A percentile compares a stretch with the other conserved stretches of the same genome.
These are phyloP conservation scores for Priocnemis perturbator DNA, from an alignment of 2,888 invertebrate species.

Conservation along the genomic window DNA sequence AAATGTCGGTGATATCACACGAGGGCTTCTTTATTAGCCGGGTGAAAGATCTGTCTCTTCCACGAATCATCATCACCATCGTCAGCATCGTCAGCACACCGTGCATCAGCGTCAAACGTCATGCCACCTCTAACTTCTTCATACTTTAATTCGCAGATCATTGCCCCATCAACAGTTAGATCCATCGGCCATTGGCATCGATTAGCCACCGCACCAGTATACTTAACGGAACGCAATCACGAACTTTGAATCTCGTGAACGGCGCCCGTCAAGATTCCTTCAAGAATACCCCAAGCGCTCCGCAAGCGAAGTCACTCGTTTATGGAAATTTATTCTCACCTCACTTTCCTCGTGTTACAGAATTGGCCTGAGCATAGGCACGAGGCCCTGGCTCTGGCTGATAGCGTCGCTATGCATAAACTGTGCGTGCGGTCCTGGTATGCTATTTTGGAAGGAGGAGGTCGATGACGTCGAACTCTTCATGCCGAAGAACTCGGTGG, in stretches of 20 bases:
- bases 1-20: background rate
- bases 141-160: too few species aligned
- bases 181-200: too few species aligned
- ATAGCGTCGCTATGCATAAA: slow-evolving; percentile 60
- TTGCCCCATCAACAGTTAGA: too few species aligned
- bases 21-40: slow-evolving; percentile 35
- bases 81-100: too few species aligned
- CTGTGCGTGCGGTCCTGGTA: slow-evolving; percentile 64
- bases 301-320: background rate
- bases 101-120: too few species aligned
- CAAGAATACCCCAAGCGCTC: too few species aligned
- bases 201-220: too few species aligned
- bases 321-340: background rate
- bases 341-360: slow-evolving; percentile 39
- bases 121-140: too few species aligned
- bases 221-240: too few species aligned
- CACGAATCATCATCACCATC: slow-evolving; percentile 17
- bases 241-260: too few species aligned
- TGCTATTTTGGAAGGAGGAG: slow-evolving; percentile 70
- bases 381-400: slow-evolving; percentile 67
- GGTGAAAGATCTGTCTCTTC: slow-evolving; percentile 36
- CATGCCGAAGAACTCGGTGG: slow-evolving; percentile 67
- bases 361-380: slow-evolving; percentile 66
- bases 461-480: slow-evolving; percentile 70
- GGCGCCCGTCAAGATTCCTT: too few species aligned